Percentiles rank a stretch among this genome's conserved stretches.
phyloP scores from a whole-genome alignment of 2,113 vertebrate genomes.

The Stictonetta naevosa region DNA sequence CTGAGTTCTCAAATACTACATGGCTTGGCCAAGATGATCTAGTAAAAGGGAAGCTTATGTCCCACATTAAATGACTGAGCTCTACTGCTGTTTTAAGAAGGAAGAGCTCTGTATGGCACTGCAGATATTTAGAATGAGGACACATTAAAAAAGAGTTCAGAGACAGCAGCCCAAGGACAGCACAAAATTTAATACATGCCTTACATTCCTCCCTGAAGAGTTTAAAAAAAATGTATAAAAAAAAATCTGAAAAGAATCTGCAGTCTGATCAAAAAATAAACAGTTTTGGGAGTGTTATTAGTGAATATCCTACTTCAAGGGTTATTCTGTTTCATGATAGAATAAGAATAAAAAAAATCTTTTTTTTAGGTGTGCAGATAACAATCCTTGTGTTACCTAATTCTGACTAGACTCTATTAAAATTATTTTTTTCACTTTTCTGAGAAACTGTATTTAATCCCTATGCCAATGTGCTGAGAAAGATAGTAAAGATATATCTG shows the following conservation, averaged over 20 bases:
- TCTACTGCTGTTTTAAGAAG: not conserved
- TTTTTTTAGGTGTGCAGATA: constrained; percentile 52
- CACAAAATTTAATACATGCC: constrained; percentile 3
- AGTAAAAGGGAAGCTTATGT: not conserved
- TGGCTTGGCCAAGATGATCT: not conserved
- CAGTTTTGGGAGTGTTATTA: constrained; percentile 54
- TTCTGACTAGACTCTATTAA: constrained; percentile 66
- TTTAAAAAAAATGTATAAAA: not conserved
- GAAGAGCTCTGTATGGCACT: not conserved
- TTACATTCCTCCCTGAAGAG: not conserved
- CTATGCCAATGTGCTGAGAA: constrained; percentile 68
- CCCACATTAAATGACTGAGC: not conserved
- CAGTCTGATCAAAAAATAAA: constrained; percentile 64
- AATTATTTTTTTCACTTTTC: constrained; percentile 65
- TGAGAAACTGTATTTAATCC: constrained; percentile 74
- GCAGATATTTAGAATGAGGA: not conserved
- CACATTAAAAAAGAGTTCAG: not conserved
- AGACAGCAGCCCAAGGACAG: not conserved
- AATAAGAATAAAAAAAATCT: constrained; percentile 17
- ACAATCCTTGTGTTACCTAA: constrained; percentile 56
- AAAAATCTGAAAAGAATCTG: not conserved
- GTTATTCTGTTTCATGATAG: constrained; percentile 37
- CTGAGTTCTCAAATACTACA: not conserved
- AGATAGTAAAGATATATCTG: constrained; percentile 76
- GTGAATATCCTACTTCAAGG: constrained; percentile 36